Evolutionary conservation across 2,797 vertebrate genomes (phyloP).

Genomic region (Chromis chromis): DNA sequence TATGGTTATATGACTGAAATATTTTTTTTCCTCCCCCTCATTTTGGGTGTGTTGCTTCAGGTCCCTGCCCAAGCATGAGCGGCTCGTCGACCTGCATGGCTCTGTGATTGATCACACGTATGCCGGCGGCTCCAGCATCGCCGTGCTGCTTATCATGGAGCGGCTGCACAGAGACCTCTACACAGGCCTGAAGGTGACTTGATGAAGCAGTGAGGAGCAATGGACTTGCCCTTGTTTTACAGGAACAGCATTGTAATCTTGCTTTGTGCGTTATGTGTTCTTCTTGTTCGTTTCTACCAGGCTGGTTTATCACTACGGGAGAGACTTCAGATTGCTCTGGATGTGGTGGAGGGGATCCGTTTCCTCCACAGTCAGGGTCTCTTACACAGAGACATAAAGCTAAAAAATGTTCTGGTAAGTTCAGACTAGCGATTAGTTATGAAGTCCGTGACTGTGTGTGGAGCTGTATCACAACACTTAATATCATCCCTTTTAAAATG

Average conservation of each 20-base stretch:
- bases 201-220: neutral
- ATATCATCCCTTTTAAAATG: neutral
- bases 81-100: slow-evolving; percentile 94
- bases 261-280: neutral
- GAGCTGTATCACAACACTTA: neutral
- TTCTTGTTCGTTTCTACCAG: slow-evolving; percentile 69
- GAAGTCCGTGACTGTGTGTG: neutral
- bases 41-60: slow-evolving; percentile 70
- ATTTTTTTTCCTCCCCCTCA: neutral
- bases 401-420: slow-evolving; percentile 97
- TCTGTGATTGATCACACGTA: slow-evolving; percentile 97
- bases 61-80: slow-evolving; percentile 93
- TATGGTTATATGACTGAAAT: neutral
- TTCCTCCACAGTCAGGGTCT: slow-evolving; percentile 97
- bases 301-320: slow-evolving; percentile 90
- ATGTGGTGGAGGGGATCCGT: slow-evolving; percentile 97
- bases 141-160: slow-evolving; percentile 97
- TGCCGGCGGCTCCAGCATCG: slow-evolving; percentile 92
- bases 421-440: neutral
- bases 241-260: neutral
- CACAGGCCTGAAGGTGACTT: slow-evolving; percentile 92
- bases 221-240: neutral
- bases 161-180: slow-evolving; percentile 97
- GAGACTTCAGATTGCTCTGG: slow-evolving; percentile 93
- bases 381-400: slow-evolving; percentile 96